Evolutionary conservation across 2,797 vertebrate genomes (phyloP), one percentile per base, ranked within the genome.

Genomic region (Tangara arthus): DNA sequence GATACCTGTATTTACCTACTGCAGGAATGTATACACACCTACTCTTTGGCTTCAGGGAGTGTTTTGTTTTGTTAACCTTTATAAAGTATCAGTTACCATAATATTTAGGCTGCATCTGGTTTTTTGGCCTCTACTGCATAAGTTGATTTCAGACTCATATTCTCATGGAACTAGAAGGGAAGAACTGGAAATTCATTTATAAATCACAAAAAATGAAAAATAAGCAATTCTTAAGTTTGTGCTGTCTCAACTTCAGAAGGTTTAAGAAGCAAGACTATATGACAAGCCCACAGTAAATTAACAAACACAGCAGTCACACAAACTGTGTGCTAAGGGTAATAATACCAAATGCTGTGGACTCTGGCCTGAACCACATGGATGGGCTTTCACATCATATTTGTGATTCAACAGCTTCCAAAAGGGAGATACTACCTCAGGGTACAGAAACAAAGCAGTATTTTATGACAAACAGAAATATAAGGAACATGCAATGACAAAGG

Each of bases 11-110:
- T 96, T 96, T 96, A 90, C 86, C 90, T 72, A 89, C 80, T 78
- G 72, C n/a, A 92, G 90, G 83, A 96, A 93, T n/a, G 73, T 68
- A 86, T 35, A 81, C 72, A 75, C 83, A 95, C 65, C 34, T 55
- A 75, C 34, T 78, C 88, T 94, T 82, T 70, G 86, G 26, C 37
- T 84, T 95, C 49, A 93, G 90, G 95, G 96, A 96, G 95, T 89
- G 96, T 90, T 96, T 81, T 93, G 85, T 95, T 95, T 96, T 93
- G 65, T 86, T 96, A 96, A 92, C 86, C 86, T 92, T 91, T 89
- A 78, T 50, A 18, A 90, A 89, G 78, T 77, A 92, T 66, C 84
- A 63, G 84, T 76, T 77, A 89, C 68, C 78, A 56, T 35, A 85
- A 82, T 32, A 89, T 16, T 60, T 47, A 65, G 66, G 44, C 63